A percentile compares a stretch with the other conserved stretches of the same genome.
phyloP scores from a whole-genome alignment of 2,888 invertebrate species.

The Platerodrilus igneus region DNA sequence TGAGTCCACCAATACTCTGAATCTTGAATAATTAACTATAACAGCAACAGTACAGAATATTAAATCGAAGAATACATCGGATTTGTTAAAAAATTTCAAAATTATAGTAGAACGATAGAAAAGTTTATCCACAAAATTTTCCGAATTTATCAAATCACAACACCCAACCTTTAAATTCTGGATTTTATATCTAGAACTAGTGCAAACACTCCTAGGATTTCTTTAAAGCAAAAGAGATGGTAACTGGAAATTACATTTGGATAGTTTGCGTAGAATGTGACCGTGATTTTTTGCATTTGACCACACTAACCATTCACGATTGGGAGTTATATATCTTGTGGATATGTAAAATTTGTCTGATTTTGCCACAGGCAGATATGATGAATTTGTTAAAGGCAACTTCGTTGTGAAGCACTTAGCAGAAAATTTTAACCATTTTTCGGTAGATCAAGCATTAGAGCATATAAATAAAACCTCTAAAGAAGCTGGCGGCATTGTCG shows the following conservation, averaged over 20 bases:
- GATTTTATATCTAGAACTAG: too few relatives aligned
- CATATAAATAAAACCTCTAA: constrained; percentile 12
- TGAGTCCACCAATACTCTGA: constrained; percentile 10
- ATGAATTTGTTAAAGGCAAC: constrained; percentile 5
- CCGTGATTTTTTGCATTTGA: constrained; percentile 21
- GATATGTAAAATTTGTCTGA: constrained; percentile 7
- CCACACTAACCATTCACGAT: constrained; percentile 9
- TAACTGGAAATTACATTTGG: constrained; percentile 19
- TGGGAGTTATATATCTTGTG: constrained; percentile 7
- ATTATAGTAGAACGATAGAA: constrained; percentile 4
- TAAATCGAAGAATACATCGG: background rate
- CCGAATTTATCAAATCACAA: too few relatives aligned
- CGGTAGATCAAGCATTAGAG: constrained; percentile 23
- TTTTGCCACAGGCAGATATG: constrained; percentile 1
- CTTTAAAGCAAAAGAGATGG: constrained; percentile 16
- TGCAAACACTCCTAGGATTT: too few relatives aligned
- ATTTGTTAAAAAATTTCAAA: constrained; percentile 7
- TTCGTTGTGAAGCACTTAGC: constrained; percentile 3
- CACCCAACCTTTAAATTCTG: too few relatives aligned
- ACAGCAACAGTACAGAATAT: background rate
- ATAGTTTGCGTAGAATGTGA: constrained; percentile 19
- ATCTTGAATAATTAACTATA: constrained; percentile 5
- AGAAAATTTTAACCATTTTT: constrained; percentile 14
- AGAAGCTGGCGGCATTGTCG: constrained; percentile 8
- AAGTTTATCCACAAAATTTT: constrained; percentile 10